A percentile compares a stretch with the other conserved stretches of the same genome.
phyloP scores from a whole-genome alignment of 2,113 vertebrate species.

The Chionodraco myersi region DNA sequence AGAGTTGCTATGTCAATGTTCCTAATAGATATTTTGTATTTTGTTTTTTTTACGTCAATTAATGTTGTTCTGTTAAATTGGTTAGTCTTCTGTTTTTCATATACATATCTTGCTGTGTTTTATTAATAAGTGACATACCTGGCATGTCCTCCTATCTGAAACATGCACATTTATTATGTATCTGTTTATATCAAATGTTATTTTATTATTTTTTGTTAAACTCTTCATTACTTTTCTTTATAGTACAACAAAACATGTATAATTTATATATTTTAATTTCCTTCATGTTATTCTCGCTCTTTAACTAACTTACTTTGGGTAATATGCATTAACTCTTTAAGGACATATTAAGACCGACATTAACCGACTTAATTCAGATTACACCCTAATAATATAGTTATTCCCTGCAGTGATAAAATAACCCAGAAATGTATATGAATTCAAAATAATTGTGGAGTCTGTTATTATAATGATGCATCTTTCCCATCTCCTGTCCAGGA shows the following conservation, averaged over 20 bases:
- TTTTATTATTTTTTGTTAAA: too few species aligned
- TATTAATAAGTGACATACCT: too few species aligned
- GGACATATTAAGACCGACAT: not conserved
- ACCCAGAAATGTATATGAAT: not conserved
- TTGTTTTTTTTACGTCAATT: too few species aligned
- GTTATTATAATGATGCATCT: not conserved
- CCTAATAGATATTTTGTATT: not conserved
- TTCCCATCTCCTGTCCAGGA: constrained; percentile 78
- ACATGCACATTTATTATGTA: too few species aligned
- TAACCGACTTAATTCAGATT: not conserved
- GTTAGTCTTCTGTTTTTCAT: too few species aligned
- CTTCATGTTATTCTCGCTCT: not conserved
- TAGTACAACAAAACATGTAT: too few species aligned
- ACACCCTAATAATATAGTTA: not conserved
- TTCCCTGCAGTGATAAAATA: not conserved
- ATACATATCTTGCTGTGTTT: too few species aligned
- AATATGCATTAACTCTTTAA: too few species aligned
- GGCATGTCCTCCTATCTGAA: too few species aligned
- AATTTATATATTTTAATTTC: not conserved
- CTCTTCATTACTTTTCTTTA: too few species aligned
- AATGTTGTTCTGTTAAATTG: too few species aligned
- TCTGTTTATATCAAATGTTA: too few species aligned
- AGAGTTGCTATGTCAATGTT: not conserved
- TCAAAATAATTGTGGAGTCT: not conserved
- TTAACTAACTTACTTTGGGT: not conserved